Evolutionary conservation across 2,888 invertebrate genomes (phyloP).

Genomic region (Agrotis exclamationis): DNA sequence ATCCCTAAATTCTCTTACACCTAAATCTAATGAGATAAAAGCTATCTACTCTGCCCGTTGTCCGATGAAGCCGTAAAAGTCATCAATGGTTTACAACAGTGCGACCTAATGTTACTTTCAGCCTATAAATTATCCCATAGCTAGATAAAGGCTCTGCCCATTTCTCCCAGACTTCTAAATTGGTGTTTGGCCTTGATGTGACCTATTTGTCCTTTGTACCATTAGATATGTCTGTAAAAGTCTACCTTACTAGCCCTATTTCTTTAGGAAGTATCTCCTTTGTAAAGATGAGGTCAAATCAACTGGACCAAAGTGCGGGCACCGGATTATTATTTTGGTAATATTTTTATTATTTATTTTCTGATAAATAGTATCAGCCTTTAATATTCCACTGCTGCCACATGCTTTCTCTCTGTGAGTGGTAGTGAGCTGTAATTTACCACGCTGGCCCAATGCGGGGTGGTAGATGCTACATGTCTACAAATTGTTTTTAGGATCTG

Average conservation of each 20-base stretch:
- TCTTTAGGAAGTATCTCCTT: not conserved
- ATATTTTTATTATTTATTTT: too few species aligned
- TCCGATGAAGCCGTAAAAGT: constrained; percentile 35
- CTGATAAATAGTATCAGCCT: too few species aligned
- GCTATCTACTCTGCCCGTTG: not conserved
- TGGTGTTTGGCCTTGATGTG: constrained; percentile 8
- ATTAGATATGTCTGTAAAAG: constrained; percentile 7
- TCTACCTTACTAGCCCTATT: not conserved
- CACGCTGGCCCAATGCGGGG: too few species aligned
- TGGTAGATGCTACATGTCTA: too few species aligned
- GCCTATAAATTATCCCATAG: constrained; percentile 34
- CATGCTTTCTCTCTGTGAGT: too few species aligned
- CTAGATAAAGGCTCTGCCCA: constrained; percentile 5
- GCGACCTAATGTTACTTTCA: constrained; percentile 24
- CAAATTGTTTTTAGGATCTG: too few species aligned
- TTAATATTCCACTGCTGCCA: too few species aligned
- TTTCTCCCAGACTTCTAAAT: constrained; percentile 20
- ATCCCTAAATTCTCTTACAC: not conserved
- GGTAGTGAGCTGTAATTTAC: too few species aligned
- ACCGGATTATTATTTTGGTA: not conserved
- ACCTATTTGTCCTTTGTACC: constrained; percentile 6
- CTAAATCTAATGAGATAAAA: constrained; percentile 23
- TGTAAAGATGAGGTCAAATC: not conserved
- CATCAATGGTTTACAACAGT: constrained; percentile 39
- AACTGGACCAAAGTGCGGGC: not conserved